Conservation (phyloP, 2,113 vertebrate species). For the Ibidorhyncha struthersii region DNA sequence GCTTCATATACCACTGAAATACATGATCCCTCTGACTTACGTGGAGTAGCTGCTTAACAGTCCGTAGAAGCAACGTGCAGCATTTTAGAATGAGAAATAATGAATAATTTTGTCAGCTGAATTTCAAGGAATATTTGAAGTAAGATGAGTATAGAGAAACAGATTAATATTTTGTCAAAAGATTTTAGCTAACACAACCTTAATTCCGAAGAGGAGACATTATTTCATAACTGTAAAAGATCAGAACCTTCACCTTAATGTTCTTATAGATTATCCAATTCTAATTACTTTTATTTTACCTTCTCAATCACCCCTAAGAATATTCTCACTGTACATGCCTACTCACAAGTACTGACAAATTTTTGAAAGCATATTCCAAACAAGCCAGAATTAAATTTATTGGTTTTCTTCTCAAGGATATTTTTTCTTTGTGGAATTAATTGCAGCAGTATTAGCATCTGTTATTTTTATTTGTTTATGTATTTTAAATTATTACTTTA, state of each 20-base stretch:
- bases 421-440: not conserved
- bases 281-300: not conserved
- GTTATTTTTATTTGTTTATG: not conserved
- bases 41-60: not conserved
- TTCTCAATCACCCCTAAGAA: not conserved
- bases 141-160: not conserved
- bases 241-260: not conserved
- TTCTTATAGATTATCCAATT: not conserved
- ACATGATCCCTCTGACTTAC: not conserved
- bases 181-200: not conserved
- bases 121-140: not conserved
- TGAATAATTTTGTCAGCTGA: not conserved
- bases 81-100: not conserved
- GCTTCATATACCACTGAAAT: not conserved
- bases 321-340: not conserved
- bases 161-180: not conserved
- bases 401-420: not conserved
- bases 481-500: not conserved
- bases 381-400: not conserved
- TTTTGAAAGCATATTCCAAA: not conserved
- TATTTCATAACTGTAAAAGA: not conserved
- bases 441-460: not conserved
- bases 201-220: not conserved
- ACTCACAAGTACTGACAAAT: not conserved
- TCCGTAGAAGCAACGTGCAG: not conserved